Conservation (phyloP, 2,888 invertebrate species). For the Acanthosepion lycidas region DNA sequence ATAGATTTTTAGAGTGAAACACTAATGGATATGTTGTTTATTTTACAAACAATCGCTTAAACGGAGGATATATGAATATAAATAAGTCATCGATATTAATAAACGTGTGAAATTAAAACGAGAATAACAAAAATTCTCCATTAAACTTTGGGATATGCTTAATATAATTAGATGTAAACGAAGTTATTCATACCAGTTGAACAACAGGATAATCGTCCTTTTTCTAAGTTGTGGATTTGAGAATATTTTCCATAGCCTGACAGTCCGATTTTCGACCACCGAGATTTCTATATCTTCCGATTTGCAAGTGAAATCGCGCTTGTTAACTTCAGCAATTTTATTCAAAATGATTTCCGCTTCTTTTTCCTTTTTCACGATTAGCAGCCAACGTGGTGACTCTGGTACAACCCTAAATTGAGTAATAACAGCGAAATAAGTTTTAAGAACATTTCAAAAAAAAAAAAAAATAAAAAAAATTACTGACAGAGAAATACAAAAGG, state of each 20-base stretch:
- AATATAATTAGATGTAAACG: no score
- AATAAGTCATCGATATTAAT: no score
- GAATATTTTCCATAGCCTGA: not conserved
- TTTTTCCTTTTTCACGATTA: not conserved
- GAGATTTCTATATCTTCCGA: not conserved
- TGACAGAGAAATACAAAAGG: no score
- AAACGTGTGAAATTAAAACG: no score
- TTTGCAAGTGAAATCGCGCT: not conserved
- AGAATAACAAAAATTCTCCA: no score
- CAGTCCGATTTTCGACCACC: not conserved
- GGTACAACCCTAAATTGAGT: not conserved
- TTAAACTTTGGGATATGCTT: no score
- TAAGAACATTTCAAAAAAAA: no score
- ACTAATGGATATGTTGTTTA: no score
- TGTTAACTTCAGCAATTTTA: not conserved
- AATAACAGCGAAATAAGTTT: not conserved
- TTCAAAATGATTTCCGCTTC: not conserved
- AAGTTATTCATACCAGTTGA: not conserved
- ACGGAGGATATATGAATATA: no score
- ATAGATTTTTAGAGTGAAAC: no score
- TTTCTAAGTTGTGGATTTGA: not conserved
- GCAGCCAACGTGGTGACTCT: not conserved
- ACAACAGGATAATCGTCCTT: not conserved
- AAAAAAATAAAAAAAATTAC: no score
- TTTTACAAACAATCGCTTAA: no score